Base-by-base conservation (phyloP, 1,140 invertebrate genomes). In the Aphis gossypii region DNA sequence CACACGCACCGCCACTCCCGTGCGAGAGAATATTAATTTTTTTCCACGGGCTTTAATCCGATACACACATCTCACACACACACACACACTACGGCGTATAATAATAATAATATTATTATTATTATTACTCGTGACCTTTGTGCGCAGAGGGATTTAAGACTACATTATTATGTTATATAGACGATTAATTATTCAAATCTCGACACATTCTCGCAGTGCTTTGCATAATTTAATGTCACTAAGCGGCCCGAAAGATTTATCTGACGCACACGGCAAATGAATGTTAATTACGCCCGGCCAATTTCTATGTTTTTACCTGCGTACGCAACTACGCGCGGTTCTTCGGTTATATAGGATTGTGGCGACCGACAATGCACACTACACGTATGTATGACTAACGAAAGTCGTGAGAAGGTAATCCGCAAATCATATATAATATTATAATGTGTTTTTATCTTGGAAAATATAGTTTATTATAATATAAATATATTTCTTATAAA, bases 161-260 rank as follows among this genome's bases (percentile, higher is more conserved):
- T 76, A 41, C 23, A 84, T 41, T 41, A 41, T 84, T 41, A 41
- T 84, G 38, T 25, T 84, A 84, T 91, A 91, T 41, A 91, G 56
- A 76, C 25, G 90, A 92, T 92, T 92, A 92, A 92, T 92, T 92
- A 92, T 92, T 51, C 48, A 91, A 91, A 91, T 92, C 41, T 76
- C 30, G 90, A 83, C 90, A 83, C 68, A 51, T 92, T 92, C 90
- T 35, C 46, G 90, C 68, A 83, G 90, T 83, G 35, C 90, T 92
- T 92, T 92, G 90, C 90, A 92, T 92, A 83, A 82, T 83, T 92
- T 92, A 92, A 92, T 83, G 90, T 92, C 68, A 83, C 44, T 46
- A 3, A 14, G 4, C n/a, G 44, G 87, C 35, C 35, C 8, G n/a
- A 48, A 30, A 83, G 90, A 92, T 92, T 92, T 83, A 92, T 83